Base-by-base conservation (phyloP, 1,140 invertebrate genomes). In the Panagrolaimus sp. region DNA sequence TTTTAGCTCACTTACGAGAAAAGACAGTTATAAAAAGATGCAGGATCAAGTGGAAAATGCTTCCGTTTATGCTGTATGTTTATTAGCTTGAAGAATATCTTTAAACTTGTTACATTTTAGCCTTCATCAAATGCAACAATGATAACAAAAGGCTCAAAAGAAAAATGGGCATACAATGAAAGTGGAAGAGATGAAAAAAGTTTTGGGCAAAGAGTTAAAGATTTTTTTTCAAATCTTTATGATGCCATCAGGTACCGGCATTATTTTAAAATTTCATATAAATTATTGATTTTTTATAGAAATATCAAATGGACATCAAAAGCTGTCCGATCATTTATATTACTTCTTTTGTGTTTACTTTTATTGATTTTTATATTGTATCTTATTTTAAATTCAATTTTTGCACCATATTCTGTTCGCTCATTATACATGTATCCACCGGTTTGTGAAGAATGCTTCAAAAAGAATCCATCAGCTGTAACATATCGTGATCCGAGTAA, bases 21-120 rank as follows among this genome's bases (percentile, higher is more conserved):
- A 81, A 73, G 81, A 83, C 48, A 81, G 78, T 45, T 81, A 81
- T 46, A 66, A 71, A 69, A 58, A 72, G 26, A 81, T 81, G 81
- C 79, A 81, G 46, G 72, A 73, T 45, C 80, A 83, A 17, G 43
- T 44, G 12, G 70, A 82, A 44, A 70, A 72, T 65, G 55, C 70
- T 9, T 77, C 71, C 17, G 71, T 76, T 48, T 83, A 83, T 65
- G 81, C 71, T 17, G 81, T 83, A 69, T 68, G 65, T 78, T 65
- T 43, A 26, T 0, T 46, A 24, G 17, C 10, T 45, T 70, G 38
- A 1, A 3, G 4, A 12, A 48, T 15, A 8, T 7, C 26, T 68
- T 9, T 52, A 47, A 1, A 24, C 9, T 10, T 15, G 15, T 55
- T 21, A 0, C 72, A 46, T 73, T 48, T 26, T n/a, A 73, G 72